Conservation (phyloP, 2,888 invertebrate species). For the Macrophya annulata region DNA sequence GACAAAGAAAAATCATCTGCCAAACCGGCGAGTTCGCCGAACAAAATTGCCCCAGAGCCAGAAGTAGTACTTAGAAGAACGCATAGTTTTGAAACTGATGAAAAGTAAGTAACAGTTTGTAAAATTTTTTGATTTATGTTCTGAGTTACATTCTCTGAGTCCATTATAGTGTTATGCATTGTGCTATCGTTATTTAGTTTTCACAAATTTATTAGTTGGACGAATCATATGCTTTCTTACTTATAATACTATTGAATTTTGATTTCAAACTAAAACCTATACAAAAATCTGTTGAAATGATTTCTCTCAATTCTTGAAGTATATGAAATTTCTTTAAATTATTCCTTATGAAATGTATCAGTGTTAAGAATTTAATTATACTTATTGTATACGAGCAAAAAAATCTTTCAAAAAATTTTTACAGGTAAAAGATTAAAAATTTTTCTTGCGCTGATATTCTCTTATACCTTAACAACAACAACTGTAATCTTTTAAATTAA, state of each 20-base stretch:
- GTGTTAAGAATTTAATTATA: background rate
- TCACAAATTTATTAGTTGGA: background rate
- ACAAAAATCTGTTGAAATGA: background rate
- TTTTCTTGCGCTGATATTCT: background rate
- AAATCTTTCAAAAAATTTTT: background rate
- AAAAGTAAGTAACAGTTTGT: constrained; percentile 86
- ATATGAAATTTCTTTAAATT: background rate
- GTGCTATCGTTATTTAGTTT: background rate
- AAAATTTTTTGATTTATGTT: background rate
- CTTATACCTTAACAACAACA: background rate
- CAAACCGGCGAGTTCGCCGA: constrained; percentile 76
- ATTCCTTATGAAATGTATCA: background rate
- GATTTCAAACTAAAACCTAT: background rate
- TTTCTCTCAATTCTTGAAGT: background rate
- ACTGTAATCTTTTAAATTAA: background rate
- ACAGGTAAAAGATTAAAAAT: background rate
- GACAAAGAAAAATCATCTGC: constrained; percentile 77
- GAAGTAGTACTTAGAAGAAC: constrained; percentile 90
- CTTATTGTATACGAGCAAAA: background rate
- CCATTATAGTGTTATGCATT: constrained; percentile 23
- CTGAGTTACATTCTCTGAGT: background rate
- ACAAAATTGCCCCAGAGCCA: constrained; percentile 79
- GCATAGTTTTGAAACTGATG: constrained; percentile 94
- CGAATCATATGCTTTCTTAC: background rate
- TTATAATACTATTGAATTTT: background rate